Evolutionary conservation across 2,797 vertebrate species (phyloP).

Genomic region (Pachyuromys duprasi): DNA sequence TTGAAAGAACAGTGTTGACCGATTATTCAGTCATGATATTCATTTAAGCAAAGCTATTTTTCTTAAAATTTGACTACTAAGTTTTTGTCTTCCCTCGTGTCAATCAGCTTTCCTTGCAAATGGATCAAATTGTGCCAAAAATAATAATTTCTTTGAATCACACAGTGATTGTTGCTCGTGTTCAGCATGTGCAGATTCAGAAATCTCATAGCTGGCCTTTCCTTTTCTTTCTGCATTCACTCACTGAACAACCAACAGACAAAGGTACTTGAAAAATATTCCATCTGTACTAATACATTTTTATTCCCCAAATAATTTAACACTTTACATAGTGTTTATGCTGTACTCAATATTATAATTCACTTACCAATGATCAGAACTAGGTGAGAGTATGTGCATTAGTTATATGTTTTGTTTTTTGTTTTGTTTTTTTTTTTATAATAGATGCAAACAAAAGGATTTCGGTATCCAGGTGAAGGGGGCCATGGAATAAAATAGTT

Average conservation of each 20-base stretch:
- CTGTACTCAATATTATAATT: background rate
- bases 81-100: background rate
- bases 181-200: background rate
- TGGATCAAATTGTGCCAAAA: background rate
- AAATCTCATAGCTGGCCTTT: background rate
- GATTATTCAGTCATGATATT: constrained; percentile 39
- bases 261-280: background rate
- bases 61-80: constrained; percentile 42
- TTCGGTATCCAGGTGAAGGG: background rate
- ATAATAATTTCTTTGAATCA: constrained; percentile 17
- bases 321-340: background rate
- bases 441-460: background rate
- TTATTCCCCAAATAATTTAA: background rate
- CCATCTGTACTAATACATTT: background rate
- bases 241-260: background rate
- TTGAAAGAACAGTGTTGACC: background rate
- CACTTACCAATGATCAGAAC: background rate
- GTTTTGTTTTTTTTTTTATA: background rate
- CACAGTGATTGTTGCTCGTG: background rate
- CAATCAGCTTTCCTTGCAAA: constrained; percentile 44
- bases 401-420: too few species aligned
- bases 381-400: too few species aligned
- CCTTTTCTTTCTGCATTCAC: background rate
- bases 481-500: background rate
- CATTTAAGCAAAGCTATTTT: constrained; percentile 44